A percentile compares a stretch with the other conserved stretches of the same genome.
Conservation (phyloP, 2,888 invertebrate species). For the Sceliomorpha sp. region DNA sequence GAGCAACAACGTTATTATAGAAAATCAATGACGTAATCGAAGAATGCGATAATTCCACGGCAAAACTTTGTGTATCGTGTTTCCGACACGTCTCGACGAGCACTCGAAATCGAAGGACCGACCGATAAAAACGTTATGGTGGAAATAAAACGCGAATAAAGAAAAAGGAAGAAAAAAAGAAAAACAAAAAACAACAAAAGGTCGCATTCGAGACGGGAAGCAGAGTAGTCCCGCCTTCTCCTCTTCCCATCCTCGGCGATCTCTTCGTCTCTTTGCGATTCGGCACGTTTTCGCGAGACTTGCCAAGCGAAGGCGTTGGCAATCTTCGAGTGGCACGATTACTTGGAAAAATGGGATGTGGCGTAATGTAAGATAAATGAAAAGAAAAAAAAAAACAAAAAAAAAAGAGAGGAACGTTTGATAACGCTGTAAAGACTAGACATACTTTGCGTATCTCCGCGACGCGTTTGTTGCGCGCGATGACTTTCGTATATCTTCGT, state of each 20-base stretch:
- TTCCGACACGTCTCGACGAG: constrained; percentile 29
- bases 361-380: too few species aligned
- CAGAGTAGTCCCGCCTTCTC: constrained; percentile 22
- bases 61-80: constrained; percentile 40
- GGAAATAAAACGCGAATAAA: constrained; percentile 21
- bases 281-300: constrained; percentile 63
- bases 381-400: too few species aligned
- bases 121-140: constrained; percentile 33
- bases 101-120: constrained; percentile 35
- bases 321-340: constrained; percentile 34
- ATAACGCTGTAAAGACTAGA: too few species aligned
- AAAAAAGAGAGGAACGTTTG: too few species aligned
- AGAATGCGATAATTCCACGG: too few species aligned
- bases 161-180: constrained; percentile 2
- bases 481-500: too few species aligned
- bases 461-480: too few species aligned
- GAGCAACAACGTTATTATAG: too few species aligned
- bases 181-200: too few species aligned
- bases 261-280: constrained; percentile 58
- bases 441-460: too few species aligned
- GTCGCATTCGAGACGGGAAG: constrained; percentile 25
- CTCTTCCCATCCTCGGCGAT: constrained; percentile 16
- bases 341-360: constrained; percentile 18
- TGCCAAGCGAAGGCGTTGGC: constrained; percentile 47
- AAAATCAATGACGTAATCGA: too few species aligned